A percentile compares a stretch with the other conserved stretches of the same genome.
Conservation (phyloP, 1,140 invertebrate genomes). For the Caenorhabditis brenneri region DNA sequence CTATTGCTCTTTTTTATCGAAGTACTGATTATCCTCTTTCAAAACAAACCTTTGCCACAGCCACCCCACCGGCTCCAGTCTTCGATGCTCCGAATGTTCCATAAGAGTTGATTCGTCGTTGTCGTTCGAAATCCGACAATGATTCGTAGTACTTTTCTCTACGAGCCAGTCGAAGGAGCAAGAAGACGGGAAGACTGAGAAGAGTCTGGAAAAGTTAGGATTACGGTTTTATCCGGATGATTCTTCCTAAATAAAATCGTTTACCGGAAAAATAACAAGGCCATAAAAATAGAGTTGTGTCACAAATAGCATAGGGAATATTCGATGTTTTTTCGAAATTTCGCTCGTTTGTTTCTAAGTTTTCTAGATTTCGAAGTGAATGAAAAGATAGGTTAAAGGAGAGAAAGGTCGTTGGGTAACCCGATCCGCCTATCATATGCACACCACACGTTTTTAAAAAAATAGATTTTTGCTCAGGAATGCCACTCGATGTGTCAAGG, state of each 20-base stretch:
- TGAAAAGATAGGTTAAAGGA: too few species aligned
- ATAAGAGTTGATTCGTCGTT: constrained; percentile 54
- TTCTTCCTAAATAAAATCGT: neutral
- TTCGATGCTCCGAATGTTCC: constrained; percentile 43
- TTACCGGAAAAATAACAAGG: constrained; percentile 6
- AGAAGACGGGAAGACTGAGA: constrained; percentile 66
- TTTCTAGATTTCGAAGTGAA: neutral
- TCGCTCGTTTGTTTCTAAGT: neutral
- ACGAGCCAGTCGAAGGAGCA: constrained; percentile 66
- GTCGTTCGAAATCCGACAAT: constrained; percentile 62
- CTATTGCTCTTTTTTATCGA: too few species aligned
- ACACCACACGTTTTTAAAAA: neutral
- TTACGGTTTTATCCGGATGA: too few species aligned
- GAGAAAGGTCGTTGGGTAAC: neutral
- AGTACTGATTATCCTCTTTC: too few species aligned
- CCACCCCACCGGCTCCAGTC: constrained; percentile 4
- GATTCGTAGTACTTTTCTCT: constrained; percentile 69
- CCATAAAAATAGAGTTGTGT: constrained; percentile 18
- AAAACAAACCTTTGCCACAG: neutral
- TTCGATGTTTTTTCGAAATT: neutral
- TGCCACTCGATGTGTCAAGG: neutral
- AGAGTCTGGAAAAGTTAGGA: constrained; percentile 60
- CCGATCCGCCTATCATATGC: neutral
- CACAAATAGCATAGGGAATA: neutral
- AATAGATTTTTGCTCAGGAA: neutral